A percentile compares a stretch with the other conserved stretches of the same genome.
phyloP scores from a whole-genome alignment of 2,888 invertebrate species.

The Sarcophaga subvicina region DNA sequence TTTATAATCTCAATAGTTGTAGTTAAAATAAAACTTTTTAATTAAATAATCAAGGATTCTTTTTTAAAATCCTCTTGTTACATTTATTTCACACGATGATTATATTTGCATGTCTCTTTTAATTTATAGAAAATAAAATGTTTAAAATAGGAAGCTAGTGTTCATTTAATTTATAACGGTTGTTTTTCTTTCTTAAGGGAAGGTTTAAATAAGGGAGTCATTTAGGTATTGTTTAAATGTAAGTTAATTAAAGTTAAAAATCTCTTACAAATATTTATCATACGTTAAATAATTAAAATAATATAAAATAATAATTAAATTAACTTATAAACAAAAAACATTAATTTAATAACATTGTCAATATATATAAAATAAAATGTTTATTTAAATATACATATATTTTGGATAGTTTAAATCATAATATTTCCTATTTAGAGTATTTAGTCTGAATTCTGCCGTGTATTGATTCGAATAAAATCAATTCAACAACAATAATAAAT shows the following conservation, averaged over 20 bases:
- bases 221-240: no score
- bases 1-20: constrained; percentile 65
- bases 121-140: no score
- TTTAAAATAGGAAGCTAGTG: background rate
- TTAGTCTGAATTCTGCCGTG: constrained; percentile 29
- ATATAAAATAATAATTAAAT: constrained; percentile 47
- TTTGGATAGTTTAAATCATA: background rate
- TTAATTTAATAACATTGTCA: constrained; percentile 64
- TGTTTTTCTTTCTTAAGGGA: no score
- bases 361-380: constrained; percentile 30
- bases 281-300: background rate
- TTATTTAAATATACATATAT: background rate
- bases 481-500: background rate
- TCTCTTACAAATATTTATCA: background rate
- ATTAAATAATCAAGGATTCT: no score
- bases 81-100: no score
- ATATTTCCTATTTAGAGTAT: constrained; percentile 40
- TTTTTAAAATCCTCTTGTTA: no score
- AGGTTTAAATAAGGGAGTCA: background rate
- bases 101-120: no score
- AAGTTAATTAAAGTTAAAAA: no score
- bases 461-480: constrained; percentile 33
- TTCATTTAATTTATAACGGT: background rate
- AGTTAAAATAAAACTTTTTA: constrained; percentile 9
- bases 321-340: constrained; percentile 63